These are phyloP conservation scores for Monochamus saltuarius DNA, from an alignment of 1,140 invertebrate species.

Conservation along the genomic window DNA sequence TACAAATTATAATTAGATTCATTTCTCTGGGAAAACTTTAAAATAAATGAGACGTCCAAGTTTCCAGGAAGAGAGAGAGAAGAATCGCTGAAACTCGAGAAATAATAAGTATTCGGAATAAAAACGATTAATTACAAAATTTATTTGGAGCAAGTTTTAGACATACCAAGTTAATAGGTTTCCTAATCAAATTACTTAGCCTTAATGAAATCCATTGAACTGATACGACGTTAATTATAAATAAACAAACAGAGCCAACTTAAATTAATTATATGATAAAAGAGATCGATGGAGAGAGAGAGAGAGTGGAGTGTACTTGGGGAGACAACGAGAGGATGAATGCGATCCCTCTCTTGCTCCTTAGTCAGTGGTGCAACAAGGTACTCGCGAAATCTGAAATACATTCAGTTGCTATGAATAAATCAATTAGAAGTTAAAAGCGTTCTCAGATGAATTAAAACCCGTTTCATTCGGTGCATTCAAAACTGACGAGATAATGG, in stretches of 20 bases:
- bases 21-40: conserved; percentile 34
- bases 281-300: conserved; percentile 9
- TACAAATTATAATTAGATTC: conserved; percentile 35
- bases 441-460: no score
- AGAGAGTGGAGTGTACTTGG: no score
- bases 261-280: conserved; percentile 41
- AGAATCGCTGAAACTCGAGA: conserved; percentile 19
- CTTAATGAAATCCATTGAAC: conserved; percentile 47
- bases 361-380: no score
- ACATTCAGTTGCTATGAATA: no score
- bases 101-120: conserved; percentile 33
- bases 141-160: conserved; percentile 33
- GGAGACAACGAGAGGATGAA: no score
- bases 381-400: no score
- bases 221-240: conserved; percentile 48
- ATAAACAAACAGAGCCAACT: conserved; percentile 46
- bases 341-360: no score
- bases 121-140: conserved; percentile 42
- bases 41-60: conserved; percentile 37
- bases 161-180: conserved; percentile 39
- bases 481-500: no score
- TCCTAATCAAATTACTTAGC: conserved; percentile 46
- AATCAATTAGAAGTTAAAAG: no score
- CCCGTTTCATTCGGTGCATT: no score
- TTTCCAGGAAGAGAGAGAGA: conserved; percentile 24